phyloP scores from a whole-genome alignment of 2,113 vertebrate genomes.

The Paradoxurus hermaphroditus region DNA sequence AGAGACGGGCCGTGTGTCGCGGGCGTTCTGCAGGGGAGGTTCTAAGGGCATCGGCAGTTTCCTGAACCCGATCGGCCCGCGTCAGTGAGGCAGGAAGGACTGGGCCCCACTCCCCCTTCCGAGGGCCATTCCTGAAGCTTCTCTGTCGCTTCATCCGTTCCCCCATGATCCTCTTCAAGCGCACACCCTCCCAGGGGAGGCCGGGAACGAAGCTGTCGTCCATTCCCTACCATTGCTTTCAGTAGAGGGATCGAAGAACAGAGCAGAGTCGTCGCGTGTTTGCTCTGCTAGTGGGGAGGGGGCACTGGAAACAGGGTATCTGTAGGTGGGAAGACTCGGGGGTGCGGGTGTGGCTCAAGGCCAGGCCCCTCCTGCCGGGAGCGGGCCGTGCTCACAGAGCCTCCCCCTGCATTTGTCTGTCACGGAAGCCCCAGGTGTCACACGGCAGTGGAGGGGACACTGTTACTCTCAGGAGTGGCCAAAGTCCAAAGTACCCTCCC shows the following conservation, averaged over 20 bases:
- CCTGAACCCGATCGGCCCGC: accelerated
- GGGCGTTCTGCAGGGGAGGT: neutral
- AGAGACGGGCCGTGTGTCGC: neutral
- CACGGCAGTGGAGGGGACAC: accelerated
- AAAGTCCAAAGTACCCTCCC: neutral
- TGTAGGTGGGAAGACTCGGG: too few relatives aligned
- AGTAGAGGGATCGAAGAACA: neutral
- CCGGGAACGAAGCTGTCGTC: accelerated
- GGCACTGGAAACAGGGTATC: accelerated
- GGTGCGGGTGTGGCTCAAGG: accelerated
- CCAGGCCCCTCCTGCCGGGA: too few relatives aligned
- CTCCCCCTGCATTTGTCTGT: accelerated
- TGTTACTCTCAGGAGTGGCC: neutral
- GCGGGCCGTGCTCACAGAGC: accelerated
- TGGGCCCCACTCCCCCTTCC: accelerated
- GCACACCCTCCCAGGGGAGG: accelerated
- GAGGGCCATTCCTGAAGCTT: neutral
- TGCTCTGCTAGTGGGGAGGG: neutral
- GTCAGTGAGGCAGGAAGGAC: accelerated
- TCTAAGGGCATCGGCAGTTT: accelerated
- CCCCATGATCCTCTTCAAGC: neutral
- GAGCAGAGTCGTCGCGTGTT: accelerated
- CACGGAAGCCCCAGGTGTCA: neutral
- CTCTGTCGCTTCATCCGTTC: accelerated
- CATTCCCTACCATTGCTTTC: neutral